Conservation (phyloP, 92 coral and sea anemone species). For the Epizoanthus stellaris region DNA sequence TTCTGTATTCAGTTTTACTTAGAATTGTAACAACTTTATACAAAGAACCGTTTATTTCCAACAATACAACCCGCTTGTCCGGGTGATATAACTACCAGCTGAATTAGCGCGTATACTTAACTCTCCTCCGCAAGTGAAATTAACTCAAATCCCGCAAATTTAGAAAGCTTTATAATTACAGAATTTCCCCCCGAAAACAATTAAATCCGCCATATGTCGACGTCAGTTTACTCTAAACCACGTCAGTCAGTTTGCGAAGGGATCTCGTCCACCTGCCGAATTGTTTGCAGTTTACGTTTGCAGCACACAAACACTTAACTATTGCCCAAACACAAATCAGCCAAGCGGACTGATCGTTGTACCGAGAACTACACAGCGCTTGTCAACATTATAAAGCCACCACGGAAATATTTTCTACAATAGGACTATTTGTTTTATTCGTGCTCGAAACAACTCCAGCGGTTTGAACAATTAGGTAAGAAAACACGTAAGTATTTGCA, state of each 20-base stretch:
- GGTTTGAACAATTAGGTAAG: no score
- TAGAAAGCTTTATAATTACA: neutral
- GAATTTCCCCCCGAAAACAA: neutral
- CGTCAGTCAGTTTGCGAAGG: neutral
- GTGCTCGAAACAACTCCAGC: neutral
- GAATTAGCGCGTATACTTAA: neutral
- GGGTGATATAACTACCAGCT: neutral
- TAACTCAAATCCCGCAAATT: neutral
- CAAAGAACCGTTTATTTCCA: neutral
- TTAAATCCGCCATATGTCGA: neutral
- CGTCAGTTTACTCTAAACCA: neutral
- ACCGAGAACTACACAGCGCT: neutral
- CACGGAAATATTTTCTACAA: neutral
- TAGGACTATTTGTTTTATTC: neutral
- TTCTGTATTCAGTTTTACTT: neutral
- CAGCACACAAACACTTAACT: neutral
- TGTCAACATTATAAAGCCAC: neutral
- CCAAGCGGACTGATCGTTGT: neutral
- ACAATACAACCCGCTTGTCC: neutral
- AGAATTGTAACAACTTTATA: neutral
- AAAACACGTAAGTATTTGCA: no score
- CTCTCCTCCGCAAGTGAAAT: neutral
- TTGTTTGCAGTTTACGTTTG: slow-evolving; percentile 5
- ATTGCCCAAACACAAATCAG: slow-evolving; percentile 11
- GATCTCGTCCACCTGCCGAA: neutral